Conservation (phyloP, 2,888 invertebrate species). For the Deladenus siricidicola region DNA sequence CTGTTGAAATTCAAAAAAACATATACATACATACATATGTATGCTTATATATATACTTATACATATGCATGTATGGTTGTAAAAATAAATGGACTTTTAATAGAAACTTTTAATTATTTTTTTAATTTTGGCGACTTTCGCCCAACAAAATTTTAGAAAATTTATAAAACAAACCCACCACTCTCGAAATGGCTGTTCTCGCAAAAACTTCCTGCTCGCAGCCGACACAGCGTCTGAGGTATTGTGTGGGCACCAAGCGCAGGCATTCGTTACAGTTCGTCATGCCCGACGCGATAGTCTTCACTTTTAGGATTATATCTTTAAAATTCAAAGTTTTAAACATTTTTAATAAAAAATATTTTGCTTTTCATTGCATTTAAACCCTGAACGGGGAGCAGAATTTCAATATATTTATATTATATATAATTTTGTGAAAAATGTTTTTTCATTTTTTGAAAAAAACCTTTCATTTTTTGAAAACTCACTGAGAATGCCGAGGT, state of each 20-base stretch:
- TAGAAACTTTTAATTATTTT: too few species aligned
- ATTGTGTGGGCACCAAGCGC: background rate
- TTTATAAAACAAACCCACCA: background rate
- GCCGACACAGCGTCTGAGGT: constrained; percentile 2
- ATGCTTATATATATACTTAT: too few species aligned
- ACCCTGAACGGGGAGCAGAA: too few species aligned
- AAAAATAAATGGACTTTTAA: too few species aligned
- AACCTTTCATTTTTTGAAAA: background rate
- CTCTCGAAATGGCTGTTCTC: background rate
- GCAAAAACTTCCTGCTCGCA: constrained; percentile 6
- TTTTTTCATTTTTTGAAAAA: background rate
- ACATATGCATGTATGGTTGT: too few species aligned
- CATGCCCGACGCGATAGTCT: background rate
- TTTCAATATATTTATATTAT: too few species aligned
- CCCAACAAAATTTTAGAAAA: too few species aligned
- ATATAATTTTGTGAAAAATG: too few species aligned
- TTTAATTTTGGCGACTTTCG: too few species aligned
- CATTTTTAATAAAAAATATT: background rate
- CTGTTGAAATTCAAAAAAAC: too few species aligned
- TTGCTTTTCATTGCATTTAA: too few species aligned
- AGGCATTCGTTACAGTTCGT: constrained; percentile 5
- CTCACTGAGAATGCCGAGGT: background rate
- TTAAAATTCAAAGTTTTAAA: background rate
- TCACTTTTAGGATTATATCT: background rate
- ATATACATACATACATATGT: too few species aligned